Conservation (phyloP, 2,888 invertebrate genomes). For the Spisula solida region DNA sequence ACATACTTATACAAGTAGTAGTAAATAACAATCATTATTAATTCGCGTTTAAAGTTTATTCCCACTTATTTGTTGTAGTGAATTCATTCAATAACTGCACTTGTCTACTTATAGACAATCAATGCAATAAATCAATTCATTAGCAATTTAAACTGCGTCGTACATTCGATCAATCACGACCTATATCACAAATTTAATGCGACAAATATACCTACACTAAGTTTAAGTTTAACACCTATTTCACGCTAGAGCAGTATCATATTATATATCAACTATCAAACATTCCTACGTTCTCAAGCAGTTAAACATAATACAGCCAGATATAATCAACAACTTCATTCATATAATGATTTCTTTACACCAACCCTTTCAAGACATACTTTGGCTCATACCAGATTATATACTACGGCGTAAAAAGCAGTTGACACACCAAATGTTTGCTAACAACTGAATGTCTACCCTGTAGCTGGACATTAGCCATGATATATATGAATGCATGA, state of each 20-base stretch:
- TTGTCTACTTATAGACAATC: background rate
- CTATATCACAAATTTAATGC: background rate
- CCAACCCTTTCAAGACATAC: constrained; percentile 18
- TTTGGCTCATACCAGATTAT: background rate
- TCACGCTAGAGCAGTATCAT: constrained; percentile 18
- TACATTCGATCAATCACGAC: background rate
- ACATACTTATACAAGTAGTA: too few species aligned
- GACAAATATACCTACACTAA: background rate
- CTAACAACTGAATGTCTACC: background rate
- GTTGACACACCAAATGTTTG: constrained; percentile 15
- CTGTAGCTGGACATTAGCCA: constrained; percentile 29
- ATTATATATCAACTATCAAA: constrained; percentile 28
- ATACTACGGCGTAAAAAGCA: background rate
- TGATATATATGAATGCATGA: constrained; percentile 31
- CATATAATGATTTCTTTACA: constrained; percentile 23
- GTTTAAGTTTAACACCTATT: constrained; percentile 22
- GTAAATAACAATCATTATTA: too few species aligned
- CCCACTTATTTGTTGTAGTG: too few species aligned
- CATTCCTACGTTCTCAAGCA: constrained; percentile 27
- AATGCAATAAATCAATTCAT: background rate
- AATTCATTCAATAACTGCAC: too few species aligned
- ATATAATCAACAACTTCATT: constrained; percentile 16
- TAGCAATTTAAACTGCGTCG: background rate
- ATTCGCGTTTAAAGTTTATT: too few species aligned
- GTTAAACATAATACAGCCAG: background rate